These are phyloP conservation scores for Tenualosa thibaudeaui DNA, from an alignment of 2,797 vertebrate genomes.

Conservation along the genomic window DNA sequence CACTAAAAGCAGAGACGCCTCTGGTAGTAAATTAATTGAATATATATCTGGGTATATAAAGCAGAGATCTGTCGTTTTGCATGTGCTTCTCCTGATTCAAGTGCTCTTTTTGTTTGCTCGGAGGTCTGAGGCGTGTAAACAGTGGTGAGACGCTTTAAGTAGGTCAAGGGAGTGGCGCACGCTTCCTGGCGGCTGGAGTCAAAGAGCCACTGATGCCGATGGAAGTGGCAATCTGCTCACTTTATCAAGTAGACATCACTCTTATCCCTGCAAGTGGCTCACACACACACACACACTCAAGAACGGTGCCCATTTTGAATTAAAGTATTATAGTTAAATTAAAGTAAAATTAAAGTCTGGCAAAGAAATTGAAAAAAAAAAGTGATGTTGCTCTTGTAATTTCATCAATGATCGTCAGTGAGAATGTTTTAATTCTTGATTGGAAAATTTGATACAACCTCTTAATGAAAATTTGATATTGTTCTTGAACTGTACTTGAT, in stretches of 20 bases:
- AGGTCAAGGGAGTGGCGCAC: neutral
- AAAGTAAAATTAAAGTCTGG: no score
- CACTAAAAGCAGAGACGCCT: slow-evolving; percentile 52
- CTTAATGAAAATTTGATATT: neutral
- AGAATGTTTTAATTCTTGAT: neutral
- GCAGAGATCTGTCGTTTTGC: neutral
- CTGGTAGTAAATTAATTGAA: slow-evolving; percentile 59
- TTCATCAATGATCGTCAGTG: neutral
- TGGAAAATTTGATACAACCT: neutral
- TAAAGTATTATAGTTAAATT: neutral
- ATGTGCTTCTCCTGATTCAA: neutral
- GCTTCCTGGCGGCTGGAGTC: neutral
- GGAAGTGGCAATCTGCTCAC: neutral
- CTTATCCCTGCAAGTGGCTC: neutral
- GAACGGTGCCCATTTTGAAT: neutral
- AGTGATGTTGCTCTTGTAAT: neutral
- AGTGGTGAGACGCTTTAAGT: neutral
- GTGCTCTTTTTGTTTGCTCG: neutral
- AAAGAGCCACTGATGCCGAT: neutral
- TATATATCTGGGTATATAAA: slow-evolving; percentile 26
- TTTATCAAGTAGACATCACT: neutral
- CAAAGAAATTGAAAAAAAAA: neutral
- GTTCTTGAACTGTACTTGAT: neutral
- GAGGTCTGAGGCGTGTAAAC: neutral
- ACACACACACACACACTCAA: no score